Conservation (phyloP, 2,888 invertebrate species). For the Calameuta idolon region DNA sequence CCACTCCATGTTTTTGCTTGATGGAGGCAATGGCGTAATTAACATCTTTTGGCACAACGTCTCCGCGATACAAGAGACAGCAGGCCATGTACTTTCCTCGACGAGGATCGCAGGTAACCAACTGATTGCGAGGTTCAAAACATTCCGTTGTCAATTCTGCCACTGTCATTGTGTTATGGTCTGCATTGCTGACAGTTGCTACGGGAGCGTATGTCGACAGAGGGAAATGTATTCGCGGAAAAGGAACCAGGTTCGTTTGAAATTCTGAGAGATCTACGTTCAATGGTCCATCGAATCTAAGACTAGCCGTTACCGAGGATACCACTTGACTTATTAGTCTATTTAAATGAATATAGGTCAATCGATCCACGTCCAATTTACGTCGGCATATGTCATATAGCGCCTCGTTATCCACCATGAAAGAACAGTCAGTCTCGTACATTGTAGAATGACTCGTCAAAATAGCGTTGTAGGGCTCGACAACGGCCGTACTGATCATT, state of each 20-base stretch:
- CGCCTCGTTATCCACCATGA: constrained; percentile 62
- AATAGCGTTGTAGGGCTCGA: constrained; percentile 64
- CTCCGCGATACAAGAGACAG: constrained; percentile 49
- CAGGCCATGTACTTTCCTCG: constrained; percentile 70
- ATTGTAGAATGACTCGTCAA: constrained; percentile 62
- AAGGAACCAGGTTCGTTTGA: constrained; percentile 39
- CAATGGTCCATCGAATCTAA: constrained; percentile 33
- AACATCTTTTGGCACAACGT: constrained; percentile 62
- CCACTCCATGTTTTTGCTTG: constrained; percentile 70
- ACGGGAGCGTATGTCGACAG: constrained; percentile 68
- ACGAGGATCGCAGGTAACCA: constrained; percentile 57
- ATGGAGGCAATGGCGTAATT: constrained; percentile 69
- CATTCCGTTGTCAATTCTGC: constrained; percentile 33
- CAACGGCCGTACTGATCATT: constrained; percentile 65
- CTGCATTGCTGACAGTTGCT: constrained; percentile 69
- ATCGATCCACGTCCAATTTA: constrained; percentile 70
- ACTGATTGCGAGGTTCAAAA: constrained; percentile 58
- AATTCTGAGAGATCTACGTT: constrained; percentile 40
- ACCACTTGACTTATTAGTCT: constrained; percentile 69
- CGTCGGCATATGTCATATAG: constrained; percentile 68
- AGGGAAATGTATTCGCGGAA: constrained; percentile 55
- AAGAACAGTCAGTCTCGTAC: constrained; percentile 58
- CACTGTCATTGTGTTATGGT: constrained; percentile 60
- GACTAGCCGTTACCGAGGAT: constrained; percentile 68
- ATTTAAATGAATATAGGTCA: constrained; percentile 72